Conservation (phyloP, 1,140 invertebrate species). For the Drosophila hydei region DNA sequence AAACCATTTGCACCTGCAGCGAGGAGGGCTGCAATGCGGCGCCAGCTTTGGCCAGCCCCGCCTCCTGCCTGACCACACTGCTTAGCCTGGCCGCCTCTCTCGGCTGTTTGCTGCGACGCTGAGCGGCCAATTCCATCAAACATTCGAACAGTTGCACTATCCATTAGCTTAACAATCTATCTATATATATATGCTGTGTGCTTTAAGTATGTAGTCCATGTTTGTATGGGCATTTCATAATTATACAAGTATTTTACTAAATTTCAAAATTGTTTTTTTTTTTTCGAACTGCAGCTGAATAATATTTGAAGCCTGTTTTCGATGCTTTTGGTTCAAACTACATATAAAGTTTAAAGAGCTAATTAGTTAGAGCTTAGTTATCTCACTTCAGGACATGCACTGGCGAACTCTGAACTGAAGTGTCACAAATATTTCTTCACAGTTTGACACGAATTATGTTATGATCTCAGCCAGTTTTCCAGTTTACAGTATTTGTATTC, state of each 20-base stretch:
- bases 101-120: conserved; percentile 44
- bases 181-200: not conserved
- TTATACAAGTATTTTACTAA: conserved; percentile 4
- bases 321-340: no score
- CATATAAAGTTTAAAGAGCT: no score
- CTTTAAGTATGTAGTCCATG: conserved; percentile 21
- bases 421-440: no score
- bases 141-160: conserved; percentile 1
- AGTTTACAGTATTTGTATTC: no score
- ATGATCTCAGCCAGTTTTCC: no score
- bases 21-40: conserved; percentile 85
- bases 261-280: not conserved
- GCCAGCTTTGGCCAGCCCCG: conserved; percentile 15
- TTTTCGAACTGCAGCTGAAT: no score
- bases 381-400: no score
- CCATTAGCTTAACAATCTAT: not conserved
- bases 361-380: no score
- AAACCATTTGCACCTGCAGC: conserved; percentile 86
- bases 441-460: no score
- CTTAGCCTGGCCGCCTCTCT: conserved; percentile 29
- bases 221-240: conserved; percentile 10
- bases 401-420: no score
- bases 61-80: conserved; percentile 3
- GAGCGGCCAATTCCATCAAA: not conserved
- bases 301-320: no score